A percentile compares a stretch with the other conserved stretches of the same genome.
These are phyloP conservation scores for Remorina albescens DNA, from an alignment of 2,797 vertebrate species.

Conservation along the genomic window DNA sequence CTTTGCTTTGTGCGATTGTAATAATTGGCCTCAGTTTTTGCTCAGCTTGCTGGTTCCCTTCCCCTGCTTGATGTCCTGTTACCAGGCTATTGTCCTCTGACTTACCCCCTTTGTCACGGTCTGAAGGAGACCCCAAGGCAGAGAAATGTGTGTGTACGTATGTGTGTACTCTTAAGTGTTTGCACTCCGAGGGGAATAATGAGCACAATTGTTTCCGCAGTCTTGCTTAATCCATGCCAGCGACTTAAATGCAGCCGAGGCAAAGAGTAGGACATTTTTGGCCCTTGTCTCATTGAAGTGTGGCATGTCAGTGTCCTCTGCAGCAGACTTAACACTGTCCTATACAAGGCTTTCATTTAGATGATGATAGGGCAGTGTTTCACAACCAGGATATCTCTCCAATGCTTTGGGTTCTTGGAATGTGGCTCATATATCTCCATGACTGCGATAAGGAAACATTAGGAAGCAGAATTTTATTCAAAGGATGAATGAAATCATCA, in stretches of 20 bases:
- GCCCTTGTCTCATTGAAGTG: slow-evolving; percentile 11
- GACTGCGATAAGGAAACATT: background rate
- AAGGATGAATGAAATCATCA: slow-evolving; percentile 6
- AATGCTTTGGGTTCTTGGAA: background rate
- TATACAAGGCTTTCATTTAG: slow-evolving; percentile 6
- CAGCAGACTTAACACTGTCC: slow-evolving; percentile 9
- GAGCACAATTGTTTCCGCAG: slow-evolving; percentile 69
- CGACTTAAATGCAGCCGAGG: slow-evolving; percentile 42
- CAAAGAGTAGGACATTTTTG: slow-evolving; percentile 43
- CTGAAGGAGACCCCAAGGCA: slow-evolving; percentile 58
- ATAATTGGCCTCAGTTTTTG: slow-evolving; percentile 14
- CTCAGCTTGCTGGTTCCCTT: slow-evolving; percentile 29
- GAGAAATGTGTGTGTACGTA: slow-evolving; percentile 14
- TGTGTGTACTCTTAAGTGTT: slow-evolving; percentile 19
- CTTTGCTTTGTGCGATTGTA: slow-evolving; percentile 1
- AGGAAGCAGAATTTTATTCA: too few relatives aligned
- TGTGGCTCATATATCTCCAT: background rate
- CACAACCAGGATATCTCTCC: background rate
- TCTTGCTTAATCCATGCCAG: slow-evolving; percentile 46
- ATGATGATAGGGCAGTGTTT: slow-evolving; percentile 18
- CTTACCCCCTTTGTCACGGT: slow-evolving; percentile 52
- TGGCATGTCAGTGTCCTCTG: slow-evolving; percentile 19
- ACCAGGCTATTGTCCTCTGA: slow-evolving; percentile 50
- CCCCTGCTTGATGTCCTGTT: slow-evolving; percentile 31
- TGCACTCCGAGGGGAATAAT: slow-evolving; percentile 70